Evolutionary conservation across 2,888 invertebrate genomes (phyloP).

Genomic region (Venusia cambrica): DNA sequence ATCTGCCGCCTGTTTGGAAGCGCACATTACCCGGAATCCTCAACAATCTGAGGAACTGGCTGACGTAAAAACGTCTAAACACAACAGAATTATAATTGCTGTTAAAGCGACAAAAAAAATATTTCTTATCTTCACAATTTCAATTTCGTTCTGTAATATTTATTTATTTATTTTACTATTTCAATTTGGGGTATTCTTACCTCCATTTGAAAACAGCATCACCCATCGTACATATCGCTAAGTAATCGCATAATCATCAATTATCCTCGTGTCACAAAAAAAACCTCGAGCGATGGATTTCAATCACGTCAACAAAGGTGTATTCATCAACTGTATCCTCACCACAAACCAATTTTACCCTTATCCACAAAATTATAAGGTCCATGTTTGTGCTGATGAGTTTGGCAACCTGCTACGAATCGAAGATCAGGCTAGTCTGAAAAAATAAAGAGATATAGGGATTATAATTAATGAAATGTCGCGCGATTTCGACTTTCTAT

Average conservation of each 20-base stretch:
- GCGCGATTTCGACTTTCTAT: constrained; percentile 45
- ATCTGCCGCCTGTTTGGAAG: no score
- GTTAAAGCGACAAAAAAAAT: no score
- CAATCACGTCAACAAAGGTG: constrained; percentile 41
- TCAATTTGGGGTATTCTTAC: constrained; percentile 19
- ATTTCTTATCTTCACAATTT: no score
- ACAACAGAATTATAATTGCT: no score
- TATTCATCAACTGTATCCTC: constrained; percentile 20
- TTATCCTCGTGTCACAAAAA: constrained; percentile 65
- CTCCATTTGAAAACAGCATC: constrained; percentile 18
- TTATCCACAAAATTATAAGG: neutral
- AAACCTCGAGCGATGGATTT: constrained; percentile 49
- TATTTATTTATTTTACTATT: no score
- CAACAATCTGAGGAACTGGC: no score
- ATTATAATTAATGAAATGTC: constrained; percentile 71
- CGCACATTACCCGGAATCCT: no score
- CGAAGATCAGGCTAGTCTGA: constrained; percentile 45
- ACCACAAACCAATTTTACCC: constrained; percentile 23
- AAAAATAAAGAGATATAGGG: constrained; percentile 55
- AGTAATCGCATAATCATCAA: constrained; percentile 73
- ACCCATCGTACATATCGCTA: constrained; percentile 41
- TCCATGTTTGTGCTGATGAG: constrained; percentile 17
- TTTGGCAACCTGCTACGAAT: constrained; percentile 60
- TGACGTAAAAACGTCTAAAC: no score
- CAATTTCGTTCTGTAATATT: no score